A percentile compares a stretch with the other conserved stretches of the same genome.
These are phyloP conservation scores for Chrysopa pallens DNA, from an alignment of 1,140 invertebrate species.

Conservation along the genomic window DNA sequence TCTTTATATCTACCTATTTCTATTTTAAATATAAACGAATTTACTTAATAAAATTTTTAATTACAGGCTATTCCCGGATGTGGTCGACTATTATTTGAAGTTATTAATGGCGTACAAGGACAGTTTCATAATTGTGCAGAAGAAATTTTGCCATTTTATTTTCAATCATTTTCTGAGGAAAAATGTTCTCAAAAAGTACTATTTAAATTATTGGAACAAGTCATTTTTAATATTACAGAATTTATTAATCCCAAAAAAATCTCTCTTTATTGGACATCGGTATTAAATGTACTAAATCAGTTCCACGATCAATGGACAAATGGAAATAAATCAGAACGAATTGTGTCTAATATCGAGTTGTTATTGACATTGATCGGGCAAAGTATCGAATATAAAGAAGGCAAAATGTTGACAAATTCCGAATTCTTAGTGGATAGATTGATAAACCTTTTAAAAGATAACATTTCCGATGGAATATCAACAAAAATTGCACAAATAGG, in stretches of 20 bases:
- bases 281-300: conserved; percentile 15
- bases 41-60: neutral
- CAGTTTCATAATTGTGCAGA: conserved; percentile 68
- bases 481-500: conserved; percentile 33
- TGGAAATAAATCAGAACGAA: neutral
- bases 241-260: conserved; percentile 38
- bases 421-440: conserved; percentile 24
- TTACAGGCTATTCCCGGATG: conserved; percentile 47
- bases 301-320: conserved; percentile 10
- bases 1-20: too few relatives aligned
- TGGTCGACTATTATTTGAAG: conserved; percentile 71
- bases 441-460: conserved; percentile 29
- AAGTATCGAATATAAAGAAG: conserved; percentile 38
- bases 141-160: conserved; percentile 37
- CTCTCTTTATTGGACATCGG: conserved; percentile 34
- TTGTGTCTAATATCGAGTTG: conserved; percentile 17
- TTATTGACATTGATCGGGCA: conserved; percentile 36
- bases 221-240: conserved; percentile 34
- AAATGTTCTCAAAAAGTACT: conserved; percentile 32
- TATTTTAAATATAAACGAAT: too few relatives aligned
- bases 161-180: conserved; percentile 35
- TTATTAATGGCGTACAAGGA: conserved; percentile 56
- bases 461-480: conserved; percentile 28
- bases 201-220: conserved; percentile 39
- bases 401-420: conserved; percentile 39